Conservation (phyloP, 2,113 vertebrate species). For the Chrysemys picta region DNA sequence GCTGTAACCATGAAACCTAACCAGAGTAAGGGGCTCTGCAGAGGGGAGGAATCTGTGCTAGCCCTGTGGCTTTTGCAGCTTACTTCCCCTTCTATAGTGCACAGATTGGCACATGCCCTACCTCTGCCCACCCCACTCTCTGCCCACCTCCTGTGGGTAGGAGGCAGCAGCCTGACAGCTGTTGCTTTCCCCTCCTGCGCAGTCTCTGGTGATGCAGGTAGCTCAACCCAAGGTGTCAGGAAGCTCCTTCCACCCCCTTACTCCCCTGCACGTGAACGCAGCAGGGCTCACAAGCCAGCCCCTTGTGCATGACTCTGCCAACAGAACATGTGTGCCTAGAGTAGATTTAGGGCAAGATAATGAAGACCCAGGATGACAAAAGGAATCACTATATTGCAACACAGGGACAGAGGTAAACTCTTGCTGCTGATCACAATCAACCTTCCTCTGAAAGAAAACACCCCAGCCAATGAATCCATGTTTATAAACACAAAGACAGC, state of each 20-base stretch:
- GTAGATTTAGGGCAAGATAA: accelerated
- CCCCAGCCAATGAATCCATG: neutral
- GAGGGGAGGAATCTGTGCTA: neutral
- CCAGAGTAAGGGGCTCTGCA: neutral
- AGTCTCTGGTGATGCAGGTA: neutral
- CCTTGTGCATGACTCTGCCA: neutral
- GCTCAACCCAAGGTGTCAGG: neutral
- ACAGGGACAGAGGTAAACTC: neutral
- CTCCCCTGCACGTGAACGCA: neutral
- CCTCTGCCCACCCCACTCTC: neutral
- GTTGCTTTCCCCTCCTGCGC: neutral
- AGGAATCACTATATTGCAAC: neutral
- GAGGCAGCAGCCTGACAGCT: neutral
- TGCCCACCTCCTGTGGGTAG: neutral
- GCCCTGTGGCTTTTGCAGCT: neutral
- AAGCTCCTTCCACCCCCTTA: neutral
- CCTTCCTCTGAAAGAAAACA: neutral
- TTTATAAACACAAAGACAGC: neutral
- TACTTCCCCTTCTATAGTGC: neutral
- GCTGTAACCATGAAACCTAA: neutral
- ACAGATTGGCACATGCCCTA: neutral
- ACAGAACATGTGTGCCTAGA: accelerated
- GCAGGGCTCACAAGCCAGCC: neutral
- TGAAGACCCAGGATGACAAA: neutral
- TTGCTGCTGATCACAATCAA: neutral